These are phyloP conservation scores for Poeciliopsis paucimaculata DNA, from an alignment of 2,797 vertebrate genomes.

Conservation along the genomic window DNA sequence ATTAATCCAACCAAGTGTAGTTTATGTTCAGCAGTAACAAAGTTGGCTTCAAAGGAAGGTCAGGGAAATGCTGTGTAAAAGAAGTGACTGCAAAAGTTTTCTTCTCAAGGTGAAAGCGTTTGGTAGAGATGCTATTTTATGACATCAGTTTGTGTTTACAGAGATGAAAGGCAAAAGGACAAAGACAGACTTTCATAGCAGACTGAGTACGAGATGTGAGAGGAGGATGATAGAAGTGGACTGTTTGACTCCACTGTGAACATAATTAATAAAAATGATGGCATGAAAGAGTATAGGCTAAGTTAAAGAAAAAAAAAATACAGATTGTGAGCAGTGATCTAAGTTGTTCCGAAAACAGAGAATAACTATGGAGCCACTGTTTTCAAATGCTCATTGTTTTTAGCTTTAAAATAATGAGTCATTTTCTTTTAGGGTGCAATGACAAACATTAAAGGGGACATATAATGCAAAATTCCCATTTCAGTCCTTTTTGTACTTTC, in stretches of 20 bases:
- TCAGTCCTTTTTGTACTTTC: too few species aligned
- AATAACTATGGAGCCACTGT: background rate
- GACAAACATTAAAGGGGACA: background rate
- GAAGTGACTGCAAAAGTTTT: conserved; percentile 35
- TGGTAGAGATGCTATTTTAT: conserved; percentile 27
- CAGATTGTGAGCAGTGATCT: background rate
- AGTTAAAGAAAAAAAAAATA: conserved; percentile 12
- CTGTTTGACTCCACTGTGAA: conserved; percentile 1
- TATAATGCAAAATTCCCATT: too few species aligned
- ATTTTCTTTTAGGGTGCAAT: background rate
- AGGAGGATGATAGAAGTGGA: background rate
- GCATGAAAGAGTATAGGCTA: background rate
- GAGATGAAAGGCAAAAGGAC: conserved; percentile 46
- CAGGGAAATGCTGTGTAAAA: conserved; percentile 18
- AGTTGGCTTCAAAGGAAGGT: conserved; percentile 35
- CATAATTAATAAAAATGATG: conserved; percentile 18
- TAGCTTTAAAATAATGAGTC: background rate
- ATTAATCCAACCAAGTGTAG: conserved; percentile 22
- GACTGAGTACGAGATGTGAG: conserved; percentile 6
- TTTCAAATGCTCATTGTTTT: background rate
- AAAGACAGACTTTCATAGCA: background rate
- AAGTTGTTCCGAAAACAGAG: background rate
- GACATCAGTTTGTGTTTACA: conserved; percentile 39
- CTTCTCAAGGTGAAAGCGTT: conserved; percentile 42
- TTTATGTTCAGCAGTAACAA: conserved; percentile 16